phyloP scores from a whole-genome alignment of 2,113 vertebrate species.

The Xenus cinereus region DNA sequence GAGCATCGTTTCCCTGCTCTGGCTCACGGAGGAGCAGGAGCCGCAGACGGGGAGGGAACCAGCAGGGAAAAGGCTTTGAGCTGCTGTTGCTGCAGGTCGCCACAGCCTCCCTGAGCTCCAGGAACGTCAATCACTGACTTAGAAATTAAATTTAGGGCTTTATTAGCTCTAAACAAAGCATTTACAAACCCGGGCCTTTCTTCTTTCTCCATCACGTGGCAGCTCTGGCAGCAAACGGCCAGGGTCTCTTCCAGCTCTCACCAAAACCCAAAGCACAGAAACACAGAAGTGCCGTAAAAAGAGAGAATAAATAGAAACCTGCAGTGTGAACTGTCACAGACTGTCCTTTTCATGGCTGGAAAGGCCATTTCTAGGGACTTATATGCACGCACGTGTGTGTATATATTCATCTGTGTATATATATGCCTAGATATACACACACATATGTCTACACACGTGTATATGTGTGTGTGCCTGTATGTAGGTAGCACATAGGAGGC shows the following conservation, averaged over 20 bases:
- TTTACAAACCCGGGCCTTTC: not conserved
- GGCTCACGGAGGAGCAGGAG: not conserved
- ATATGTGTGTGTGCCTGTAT: no score
- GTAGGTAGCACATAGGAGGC: not conserved
- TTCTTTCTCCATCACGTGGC: not conserved
- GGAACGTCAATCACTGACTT: not conserved
- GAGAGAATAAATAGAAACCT: not conserved
- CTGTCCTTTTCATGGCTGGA: not conserved
- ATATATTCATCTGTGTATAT: no score
- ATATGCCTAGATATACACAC: fast-evolving
- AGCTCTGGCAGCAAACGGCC: not conserved
- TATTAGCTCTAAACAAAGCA: not conserved
- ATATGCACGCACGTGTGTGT: no score
- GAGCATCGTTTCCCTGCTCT: not conserved
- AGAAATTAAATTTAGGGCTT: not conserved
- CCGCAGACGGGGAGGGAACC: fast-evolving
- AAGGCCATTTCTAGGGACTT: not conserved
- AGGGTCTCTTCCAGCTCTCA: not conserved
- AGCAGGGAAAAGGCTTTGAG: not conserved
- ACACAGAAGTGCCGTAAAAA: not conserved
- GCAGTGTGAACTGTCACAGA: not conserved
- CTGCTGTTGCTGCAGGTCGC: not conserved
- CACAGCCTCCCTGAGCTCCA: not conserved
- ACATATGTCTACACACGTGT: fast-evolving
- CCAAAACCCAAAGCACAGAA: not conserved